phyloP scores from a whole-genome alignment of 2,797 vertebrate species.

The Anguilla marmorata region DNA sequence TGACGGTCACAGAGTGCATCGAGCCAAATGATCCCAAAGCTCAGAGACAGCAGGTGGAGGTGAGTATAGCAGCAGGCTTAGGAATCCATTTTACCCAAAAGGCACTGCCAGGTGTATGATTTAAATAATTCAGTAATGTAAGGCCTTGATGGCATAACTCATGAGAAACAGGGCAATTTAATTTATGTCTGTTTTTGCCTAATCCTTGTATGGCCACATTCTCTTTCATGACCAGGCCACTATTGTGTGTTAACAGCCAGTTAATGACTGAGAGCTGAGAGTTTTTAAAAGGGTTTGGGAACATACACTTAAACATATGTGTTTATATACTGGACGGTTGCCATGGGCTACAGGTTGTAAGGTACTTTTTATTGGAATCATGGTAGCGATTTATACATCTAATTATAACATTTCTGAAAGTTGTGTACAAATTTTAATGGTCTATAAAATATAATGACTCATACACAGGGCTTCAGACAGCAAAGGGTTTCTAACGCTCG shows the following conservation, averaged over 20 bases:
- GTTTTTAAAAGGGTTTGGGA: neutral
- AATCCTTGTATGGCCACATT: neutral
- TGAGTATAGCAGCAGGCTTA: neutral
- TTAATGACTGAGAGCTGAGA: neutral
- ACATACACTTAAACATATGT: slow-evolving; percentile 16
- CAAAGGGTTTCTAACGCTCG: slow-evolving; percentile 37
- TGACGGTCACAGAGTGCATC: neutral
- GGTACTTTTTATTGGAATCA: slow-evolving; percentile 9
- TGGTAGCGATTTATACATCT: slow-evolving; percentile 20
- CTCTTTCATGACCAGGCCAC: neutral
- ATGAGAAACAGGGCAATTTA: neutral
- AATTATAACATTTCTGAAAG: slow-evolving; percentile 52
- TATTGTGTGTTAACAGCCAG: neutral
- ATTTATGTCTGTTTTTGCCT: neutral
- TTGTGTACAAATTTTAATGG: slow-evolving; percentile 52
- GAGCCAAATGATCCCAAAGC: neutral
- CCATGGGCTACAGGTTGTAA: neutral
- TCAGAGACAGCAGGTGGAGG: neutral
- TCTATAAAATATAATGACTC: slow-evolving; percentile 62
- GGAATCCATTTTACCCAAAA: neutral
- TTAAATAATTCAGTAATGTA: neutral
- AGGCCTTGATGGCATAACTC: neutral
- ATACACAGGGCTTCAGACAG: slow-evolving; percentile 47
- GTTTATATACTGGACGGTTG: neutral
- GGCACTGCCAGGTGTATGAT: neutral